Evolutionary conservation across 2,797 vertebrate species (phyloP).

Genomic region (Coluber constrictor): DNA sequence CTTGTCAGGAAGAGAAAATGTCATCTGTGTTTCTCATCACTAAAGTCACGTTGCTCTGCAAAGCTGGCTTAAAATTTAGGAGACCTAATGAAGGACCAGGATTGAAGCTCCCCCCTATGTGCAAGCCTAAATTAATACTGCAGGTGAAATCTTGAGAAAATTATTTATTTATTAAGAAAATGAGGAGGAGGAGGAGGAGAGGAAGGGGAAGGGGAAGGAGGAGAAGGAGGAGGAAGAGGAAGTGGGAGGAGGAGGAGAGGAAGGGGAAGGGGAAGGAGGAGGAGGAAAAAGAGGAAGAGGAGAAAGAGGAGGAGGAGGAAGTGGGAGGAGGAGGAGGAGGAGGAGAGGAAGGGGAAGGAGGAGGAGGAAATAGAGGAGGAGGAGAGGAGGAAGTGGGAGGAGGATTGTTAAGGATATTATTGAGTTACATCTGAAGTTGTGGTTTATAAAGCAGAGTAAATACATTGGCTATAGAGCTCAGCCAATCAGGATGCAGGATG

Average conservation of each 20-base stretch:
- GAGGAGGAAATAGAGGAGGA: no score
- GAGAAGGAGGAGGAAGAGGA: rapidly evolving
- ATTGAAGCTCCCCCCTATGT: not conserved
- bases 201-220: not conserved
- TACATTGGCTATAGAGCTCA: no score
- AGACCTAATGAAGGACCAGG: constrained; percentile 5
- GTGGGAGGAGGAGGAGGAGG: not conserved
- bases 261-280: not conserved
- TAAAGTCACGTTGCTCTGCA: constrained; percentile 38
- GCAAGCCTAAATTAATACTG: not conserved
- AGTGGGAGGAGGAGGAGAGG: not conserved
- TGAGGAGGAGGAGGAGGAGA: not conserved
- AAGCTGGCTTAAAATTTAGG: not conserved
- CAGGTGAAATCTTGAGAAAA: not conserved
- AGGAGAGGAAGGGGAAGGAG: no score
- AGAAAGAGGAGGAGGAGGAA: no score
- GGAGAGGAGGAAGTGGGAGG: no score
- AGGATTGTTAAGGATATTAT: no score
- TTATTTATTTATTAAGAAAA: not conserved
- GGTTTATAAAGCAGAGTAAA: no score
- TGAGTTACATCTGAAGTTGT: no score
- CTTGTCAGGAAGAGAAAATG: constrained; percentile 35
- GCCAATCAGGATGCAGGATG: no score
- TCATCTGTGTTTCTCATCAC: constrained; percentile 27
- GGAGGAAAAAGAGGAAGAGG: not conserved